Evolutionary conservation across 2,113 vertebrate genomes (phyloP), one percentile per base, ranked within the genome.

Genomic region (Bufo bufo): DNA sequence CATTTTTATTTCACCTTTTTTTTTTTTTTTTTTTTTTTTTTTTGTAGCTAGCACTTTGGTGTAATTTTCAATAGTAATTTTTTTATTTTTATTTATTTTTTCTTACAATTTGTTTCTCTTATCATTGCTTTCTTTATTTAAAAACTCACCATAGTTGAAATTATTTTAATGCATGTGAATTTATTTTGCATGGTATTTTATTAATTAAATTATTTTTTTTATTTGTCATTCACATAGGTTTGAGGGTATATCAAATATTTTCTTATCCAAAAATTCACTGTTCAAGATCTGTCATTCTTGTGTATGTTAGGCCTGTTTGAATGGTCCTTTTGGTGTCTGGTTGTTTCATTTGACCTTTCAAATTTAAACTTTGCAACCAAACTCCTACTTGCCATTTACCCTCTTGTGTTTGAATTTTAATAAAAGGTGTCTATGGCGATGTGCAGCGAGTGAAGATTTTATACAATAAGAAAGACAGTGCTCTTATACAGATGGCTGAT

Each of bases 381-480:
- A 90, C 91, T 93, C 90, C 92, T 93, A 94, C 93, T 92, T 95
- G 93, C 95, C 61, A 93, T 96, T 96, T 94, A 95, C 92, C 92
- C 93, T 93, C 94, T 95, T 93, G 94, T 95, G 94, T 92, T 95
- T 92, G 95, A 92, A 95, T 97, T 90, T 95, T 89, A 95, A 52
- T 66, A 94, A 61, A 96, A 99, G 98, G 98, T 93, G 97, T 99
- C 92, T 99, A 99, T 90, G 98, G 98, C 85, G 98, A 99, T 94
- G 97, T 98, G 94, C 98, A 99, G 93, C 97, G 98, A 89, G 98
- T 99, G 96, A 99, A 99, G 95, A 99, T 99, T 91, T 96, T 99
- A 63, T 99, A 98, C 95, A 99, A 99, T 94, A 99, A 99, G 95
- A 99, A 99, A 94, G 98, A 99, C 96, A 99, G 97, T 93, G 97